Evolutionary conservation across 30 jellyfish, hydroid and myxozoan genomes (phyloP).

Genomic region (Aurelia aurita): DNA sequence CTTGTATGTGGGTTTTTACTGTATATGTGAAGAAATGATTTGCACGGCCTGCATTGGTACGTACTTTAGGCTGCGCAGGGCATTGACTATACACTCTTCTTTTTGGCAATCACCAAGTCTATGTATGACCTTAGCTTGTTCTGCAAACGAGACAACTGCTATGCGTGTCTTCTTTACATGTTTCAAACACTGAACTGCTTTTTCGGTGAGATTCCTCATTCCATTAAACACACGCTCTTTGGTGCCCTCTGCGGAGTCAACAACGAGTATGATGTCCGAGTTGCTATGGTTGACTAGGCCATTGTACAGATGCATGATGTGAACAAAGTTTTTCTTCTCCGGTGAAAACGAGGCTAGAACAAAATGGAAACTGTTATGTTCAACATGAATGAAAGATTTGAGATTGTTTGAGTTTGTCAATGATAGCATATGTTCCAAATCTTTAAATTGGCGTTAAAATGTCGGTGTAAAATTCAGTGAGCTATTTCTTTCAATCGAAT

Average conservation of each 20-base stretch:
- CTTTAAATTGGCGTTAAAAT: too few species aligned
- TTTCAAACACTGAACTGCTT: constrained; percentile 61
- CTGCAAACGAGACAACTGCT: constrained; percentile 67
- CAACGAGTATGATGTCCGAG: constrained; percentile 52
- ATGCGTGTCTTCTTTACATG: constrained; percentile 49
- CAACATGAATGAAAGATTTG: too few species aligned
- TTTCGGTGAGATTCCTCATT: constrained; percentile 50
- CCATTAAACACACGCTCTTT: constrained; percentile 48
- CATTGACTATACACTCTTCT: constrained; percentile 19
- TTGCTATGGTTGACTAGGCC: constrained; percentile 66
- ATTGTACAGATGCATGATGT: constrained; percentile 46
- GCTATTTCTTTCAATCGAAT: too few species aligned
- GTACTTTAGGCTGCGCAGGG: constrained; percentile 49
- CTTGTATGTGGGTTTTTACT: too few species aligned
- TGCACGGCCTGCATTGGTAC: neutral
- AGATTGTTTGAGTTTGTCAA: too few species aligned
- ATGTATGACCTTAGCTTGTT: constrained; percentile 36
- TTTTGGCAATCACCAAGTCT: constrained; percentile 51
- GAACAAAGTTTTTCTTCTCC: constrained; percentile 15
- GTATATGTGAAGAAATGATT: too few species aligned
- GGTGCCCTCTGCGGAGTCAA: constrained; percentile 67
- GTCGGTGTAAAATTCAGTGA: too few species aligned
- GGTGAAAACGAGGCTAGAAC: constrained; percentile 2
- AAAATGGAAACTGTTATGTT: too few species aligned
- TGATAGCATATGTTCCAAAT: too few species aligned